Conservation (phyloP, 1,140 invertebrate genomes). For the Neotoxoptera formosana region DNA sequence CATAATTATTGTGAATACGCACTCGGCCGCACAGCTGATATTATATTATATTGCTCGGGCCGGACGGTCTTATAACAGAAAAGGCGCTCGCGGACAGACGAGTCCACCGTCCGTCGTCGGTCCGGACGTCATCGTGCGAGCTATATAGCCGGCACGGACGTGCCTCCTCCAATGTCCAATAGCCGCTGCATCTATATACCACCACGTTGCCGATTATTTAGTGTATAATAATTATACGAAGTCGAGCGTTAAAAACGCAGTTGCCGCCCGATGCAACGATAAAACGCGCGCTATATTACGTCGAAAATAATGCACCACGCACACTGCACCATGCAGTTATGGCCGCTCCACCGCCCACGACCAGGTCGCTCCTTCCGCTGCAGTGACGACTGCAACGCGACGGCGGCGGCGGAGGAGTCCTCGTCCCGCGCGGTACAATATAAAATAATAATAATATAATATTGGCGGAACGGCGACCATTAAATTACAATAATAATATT, state of each 20-base stretch:
- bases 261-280: neutral
- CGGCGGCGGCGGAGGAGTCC: neutral
- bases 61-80: neutral
- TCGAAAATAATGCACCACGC: neutral
- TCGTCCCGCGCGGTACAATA: neutral
- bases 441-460: no score
- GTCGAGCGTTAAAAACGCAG: neutral
- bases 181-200: neutral
- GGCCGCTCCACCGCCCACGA: no score
- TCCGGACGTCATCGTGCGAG: neutral
- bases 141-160: neutral
- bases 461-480: neutral
- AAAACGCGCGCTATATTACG: neutral
- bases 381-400: neutral
- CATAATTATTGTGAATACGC: neutral
- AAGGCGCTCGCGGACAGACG: neutral
- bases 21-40: neutral
- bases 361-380: neutral
- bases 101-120: neutral
- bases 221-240: neutral
- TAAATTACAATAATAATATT: constrained; percentile 3
- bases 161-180: neutral
- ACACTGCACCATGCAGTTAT: neutral
- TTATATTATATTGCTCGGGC: no score
- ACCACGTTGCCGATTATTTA: neutral